Conservation (phyloP, 2,113 vertebrate species). For the Hippocampus barbouri region DNA sequence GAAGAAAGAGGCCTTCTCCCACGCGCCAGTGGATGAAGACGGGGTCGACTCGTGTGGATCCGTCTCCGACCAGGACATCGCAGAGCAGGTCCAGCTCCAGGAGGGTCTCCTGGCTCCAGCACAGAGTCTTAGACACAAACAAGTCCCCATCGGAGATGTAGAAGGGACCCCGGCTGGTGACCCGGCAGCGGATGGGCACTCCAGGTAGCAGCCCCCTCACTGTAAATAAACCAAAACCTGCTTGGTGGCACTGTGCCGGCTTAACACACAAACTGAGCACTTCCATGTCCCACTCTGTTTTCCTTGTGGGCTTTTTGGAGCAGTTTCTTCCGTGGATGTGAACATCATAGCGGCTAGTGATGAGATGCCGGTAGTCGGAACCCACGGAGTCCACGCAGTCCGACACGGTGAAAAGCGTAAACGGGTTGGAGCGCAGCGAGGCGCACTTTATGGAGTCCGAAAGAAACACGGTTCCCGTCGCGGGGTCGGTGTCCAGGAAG, state of each 20-base stretch:
- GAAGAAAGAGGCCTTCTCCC: conserved; percentile 62
- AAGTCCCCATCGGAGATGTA: conserved; percentile 66
- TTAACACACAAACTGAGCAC: conserved; percentile 60
- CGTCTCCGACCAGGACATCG: conserved; percentile 34
- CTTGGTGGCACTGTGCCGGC: conserved; percentile 50
- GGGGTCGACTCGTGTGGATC: conserved; percentile 12
- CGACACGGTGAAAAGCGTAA: conserved; percentile 63
- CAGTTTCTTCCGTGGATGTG: conserved; percentile 72
- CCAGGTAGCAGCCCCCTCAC: conserved; percentile 64
- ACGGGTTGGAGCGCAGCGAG: conserved; percentile 64
- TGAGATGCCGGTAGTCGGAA: conserved; percentile 59
- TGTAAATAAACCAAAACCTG: conserved; percentile 55
- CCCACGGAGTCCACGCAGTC: conserved; percentile 54
- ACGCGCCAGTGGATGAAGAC: conserved; percentile 68
- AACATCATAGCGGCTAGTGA: conserved; percentile 68
- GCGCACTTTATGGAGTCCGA: conserved; percentile 57
- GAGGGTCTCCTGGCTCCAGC: conserved; percentile 59
- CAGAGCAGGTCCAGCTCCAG: conserved; percentile 67
- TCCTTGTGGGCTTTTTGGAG: conserved; percentile 49
- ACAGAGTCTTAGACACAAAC: conserved; percentile 66
- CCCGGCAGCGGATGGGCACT: conserved; percentile 49
- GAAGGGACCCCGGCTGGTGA: conserved; percentile 52
- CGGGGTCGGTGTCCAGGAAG: conserved; percentile 58
- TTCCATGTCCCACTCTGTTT: conserved; percentile 67
- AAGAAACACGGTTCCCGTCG: conserved; percentile 52